Conservation (phyloP, 2,113 vertebrate genomes). For the Alexandromys fortis region DNA sequence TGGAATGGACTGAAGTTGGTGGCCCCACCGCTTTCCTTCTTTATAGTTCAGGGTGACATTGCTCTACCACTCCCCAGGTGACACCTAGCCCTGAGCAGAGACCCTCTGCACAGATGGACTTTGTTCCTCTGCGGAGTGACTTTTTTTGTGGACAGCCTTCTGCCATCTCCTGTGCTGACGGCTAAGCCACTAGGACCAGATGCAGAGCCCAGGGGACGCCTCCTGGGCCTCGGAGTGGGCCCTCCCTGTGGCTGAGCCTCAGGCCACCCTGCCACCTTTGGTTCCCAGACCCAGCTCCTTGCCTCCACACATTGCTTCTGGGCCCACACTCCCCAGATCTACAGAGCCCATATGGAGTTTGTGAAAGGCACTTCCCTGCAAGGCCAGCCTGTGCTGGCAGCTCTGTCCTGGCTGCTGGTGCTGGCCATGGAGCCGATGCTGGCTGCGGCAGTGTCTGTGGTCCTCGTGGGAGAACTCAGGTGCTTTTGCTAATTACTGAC, state of each 20-base stretch:
- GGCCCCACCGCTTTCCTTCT: not conserved
- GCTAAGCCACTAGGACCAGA: not conserved
- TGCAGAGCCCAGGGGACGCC: not conserved
- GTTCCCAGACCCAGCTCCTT: not conserved
- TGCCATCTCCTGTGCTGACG: not conserved
- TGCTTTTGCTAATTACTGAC: conserved; percentile 59
- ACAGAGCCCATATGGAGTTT: fast-evolving
- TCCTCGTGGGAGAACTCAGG: not conserved
- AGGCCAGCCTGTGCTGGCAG: not conserved
- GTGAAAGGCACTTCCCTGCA: too few relatives aligned
- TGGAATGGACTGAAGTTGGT: not conserved
- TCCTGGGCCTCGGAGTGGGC: not conserved
- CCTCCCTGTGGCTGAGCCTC: not conserved
- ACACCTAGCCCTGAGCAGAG: not conserved
- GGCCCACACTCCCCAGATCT: not conserved
- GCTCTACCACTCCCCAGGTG: not conserved
- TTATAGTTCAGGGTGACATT: too few relatives aligned
- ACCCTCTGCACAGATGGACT: not conserved
- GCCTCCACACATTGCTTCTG: not conserved
- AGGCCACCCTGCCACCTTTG: not conserved
- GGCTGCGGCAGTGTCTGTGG: not conserved
- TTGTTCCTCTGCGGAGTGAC: not conserved
- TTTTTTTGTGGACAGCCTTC: too few relatives aligned
- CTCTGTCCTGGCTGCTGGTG: not conserved
- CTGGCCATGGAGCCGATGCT: not conserved